Percentiles rank a stretch among this genome's conserved stretches.
Evolutionary conservation across 2,888 invertebrate species (phyloP).

Genomic region (Abrostola triplasia): DNA sequence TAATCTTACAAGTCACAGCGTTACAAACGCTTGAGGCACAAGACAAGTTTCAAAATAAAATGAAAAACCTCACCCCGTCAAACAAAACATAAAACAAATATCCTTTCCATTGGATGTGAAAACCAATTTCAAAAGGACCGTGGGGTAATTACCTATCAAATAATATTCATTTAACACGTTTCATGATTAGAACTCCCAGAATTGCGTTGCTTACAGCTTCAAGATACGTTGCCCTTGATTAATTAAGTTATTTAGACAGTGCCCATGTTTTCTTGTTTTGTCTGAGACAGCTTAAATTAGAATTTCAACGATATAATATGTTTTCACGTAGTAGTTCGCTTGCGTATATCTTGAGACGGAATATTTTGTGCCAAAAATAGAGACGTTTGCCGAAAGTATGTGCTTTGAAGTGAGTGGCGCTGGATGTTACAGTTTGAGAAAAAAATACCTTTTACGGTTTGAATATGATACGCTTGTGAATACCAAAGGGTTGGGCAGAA

Average conservation of each 20-base stretch:
- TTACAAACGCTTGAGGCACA: too few relatives aligned
- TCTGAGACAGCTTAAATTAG: constrained; percentile 40
- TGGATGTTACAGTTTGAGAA: constrained; percentile 10
- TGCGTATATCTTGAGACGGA: constrained; percentile 15
- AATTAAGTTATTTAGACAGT: constrained; percentile 49
- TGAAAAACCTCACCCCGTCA: not conserved
- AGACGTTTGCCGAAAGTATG: constrained; percentile 9
- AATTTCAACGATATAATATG: constrained; percentile 33
- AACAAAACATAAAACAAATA: constrained; percentile 14
- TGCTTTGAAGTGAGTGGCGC: constrained; percentile 4
- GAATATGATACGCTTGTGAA: too few relatives aligned
- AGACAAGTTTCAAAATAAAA: too few relatives aligned
- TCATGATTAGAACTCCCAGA: constrained; percentile 15
- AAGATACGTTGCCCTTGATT: constrained; percentile 34
- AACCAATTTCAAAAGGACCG: constrained; percentile 25
- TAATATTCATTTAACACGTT: constrained; percentile 16
- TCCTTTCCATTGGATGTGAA: constrained; percentile 8
- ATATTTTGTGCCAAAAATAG: constrained; percentile 29
- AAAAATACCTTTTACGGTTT: constrained; percentile 2
- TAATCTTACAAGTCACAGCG: too few relatives aligned
- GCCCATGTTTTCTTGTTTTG: constrained; percentile 43
- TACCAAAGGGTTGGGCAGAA: too few relatives aligned
- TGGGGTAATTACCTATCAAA: constrained; percentile 11
- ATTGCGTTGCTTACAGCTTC: constrained; percentile 13
- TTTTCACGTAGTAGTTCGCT: constrained; percentile 21